phyloP scores from a whole-genome alignment of 2,113 vertebrate species.

The Microtus ochrogaster region DNA sequence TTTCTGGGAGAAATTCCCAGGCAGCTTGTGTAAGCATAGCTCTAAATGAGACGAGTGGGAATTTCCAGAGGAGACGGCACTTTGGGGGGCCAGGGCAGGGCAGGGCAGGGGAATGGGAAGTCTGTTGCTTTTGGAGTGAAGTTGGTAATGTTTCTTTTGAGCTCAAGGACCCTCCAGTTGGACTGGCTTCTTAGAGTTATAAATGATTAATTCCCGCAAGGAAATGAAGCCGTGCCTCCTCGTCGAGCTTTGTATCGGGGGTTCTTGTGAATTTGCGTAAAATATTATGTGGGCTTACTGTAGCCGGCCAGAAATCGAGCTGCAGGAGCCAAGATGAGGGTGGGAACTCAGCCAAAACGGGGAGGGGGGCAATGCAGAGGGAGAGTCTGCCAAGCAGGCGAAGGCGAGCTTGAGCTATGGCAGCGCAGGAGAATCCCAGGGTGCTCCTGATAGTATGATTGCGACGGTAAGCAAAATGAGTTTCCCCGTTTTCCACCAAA shows the following conservation, averaged over 20 bases:
- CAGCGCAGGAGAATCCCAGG: slow-evolving; percentile 74
- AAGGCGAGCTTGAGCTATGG: slow-evolving; percentile 82
- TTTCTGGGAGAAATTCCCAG: slow-evolving; percentile 77
- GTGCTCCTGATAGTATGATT: neutral
- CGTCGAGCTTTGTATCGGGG: slow-evolving; percentile 83
- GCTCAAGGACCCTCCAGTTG: slow-evolving; percentile 66
- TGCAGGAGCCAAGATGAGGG: slow-evolving; percentile 81
- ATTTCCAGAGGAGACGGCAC: slow-evolving; percentile 55
- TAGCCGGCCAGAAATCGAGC: slow-evolving; percentile 82
- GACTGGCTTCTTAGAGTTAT: slow-evolving; percentile 74
- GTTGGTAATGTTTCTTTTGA: slow-evolving; percentile 51
- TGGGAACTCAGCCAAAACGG: slow-evolving; percentile 84
- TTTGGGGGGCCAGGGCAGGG: slow-evolving; percentile 2
- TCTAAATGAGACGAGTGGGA: slow-evolving; percentile 68
- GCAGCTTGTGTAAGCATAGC: slow-evolving; percentile 65
- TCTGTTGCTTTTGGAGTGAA: slow-evolving; percentile 35
- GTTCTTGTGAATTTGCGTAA: slow-evolving; percentile 87
- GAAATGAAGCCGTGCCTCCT: slow-evolving; percentile 85
- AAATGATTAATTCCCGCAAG: slow-evolving; percentile 86
- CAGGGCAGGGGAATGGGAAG: slow-evolving; percentile 40
- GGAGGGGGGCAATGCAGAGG: slow-evolving; percentile 84
- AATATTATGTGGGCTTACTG: slow-evolving; percentile 87
- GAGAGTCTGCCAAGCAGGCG: slow-evolving; percentile 80
- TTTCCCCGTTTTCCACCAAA: neutral
- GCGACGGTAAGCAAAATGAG: slow-evolving; percentile 20